Evolutionary conservation across 2,888 invertebrate species (phyloP), one percentile per base, ranked within the genome.

Genomic region (Drosophila colorata): DNA sequence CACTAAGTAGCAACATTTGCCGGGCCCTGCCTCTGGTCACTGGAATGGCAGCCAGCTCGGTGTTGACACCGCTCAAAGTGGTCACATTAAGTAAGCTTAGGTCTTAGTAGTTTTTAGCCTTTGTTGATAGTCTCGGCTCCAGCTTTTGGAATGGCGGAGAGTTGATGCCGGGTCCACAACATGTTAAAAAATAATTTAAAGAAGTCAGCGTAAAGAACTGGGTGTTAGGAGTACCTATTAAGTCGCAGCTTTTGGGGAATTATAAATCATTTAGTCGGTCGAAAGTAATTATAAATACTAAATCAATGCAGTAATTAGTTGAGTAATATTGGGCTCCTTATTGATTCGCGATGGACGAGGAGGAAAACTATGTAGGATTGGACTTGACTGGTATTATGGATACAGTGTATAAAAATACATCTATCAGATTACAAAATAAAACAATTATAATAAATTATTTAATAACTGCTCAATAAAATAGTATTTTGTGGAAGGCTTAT

Each of bases 21-120:
- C 63, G 35, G 40, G 18, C 44, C 58, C 51, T 40, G 51, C 14
- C 31, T 65, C 48, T 28, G 43, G 20, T 38, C 18, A 33, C 37
- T 14, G 23, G 20, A 33, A 44, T 23, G 35, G 68, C 69, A 44
- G 56, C 31, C 56, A 63, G 51, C 76, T 59, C 55, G 52, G 67
- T 81, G 86, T 85, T 82, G 80, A 82, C 80, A 69, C 74, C 85
- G 72, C 73, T 79, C 79, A 76, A 82, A 87, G 89, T 82, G 87
- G 82, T 74, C 78, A 85, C 89, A 88, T 87, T 88, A 88, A 88
- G 85, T 86, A 85, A 87, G 86, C 86, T 87, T 87, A 87, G 79
- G 87, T 87, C 87, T 88, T 87, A 79, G 74, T 80, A 84, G 82
- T 83, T 86, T 85, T 80, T 74, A 83, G 71, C 83, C 74, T 68